Evolutionary conservation across 2,888 invertebrate species (phyloP).

Genomic region (Lacanobia oleracea): DNA sequence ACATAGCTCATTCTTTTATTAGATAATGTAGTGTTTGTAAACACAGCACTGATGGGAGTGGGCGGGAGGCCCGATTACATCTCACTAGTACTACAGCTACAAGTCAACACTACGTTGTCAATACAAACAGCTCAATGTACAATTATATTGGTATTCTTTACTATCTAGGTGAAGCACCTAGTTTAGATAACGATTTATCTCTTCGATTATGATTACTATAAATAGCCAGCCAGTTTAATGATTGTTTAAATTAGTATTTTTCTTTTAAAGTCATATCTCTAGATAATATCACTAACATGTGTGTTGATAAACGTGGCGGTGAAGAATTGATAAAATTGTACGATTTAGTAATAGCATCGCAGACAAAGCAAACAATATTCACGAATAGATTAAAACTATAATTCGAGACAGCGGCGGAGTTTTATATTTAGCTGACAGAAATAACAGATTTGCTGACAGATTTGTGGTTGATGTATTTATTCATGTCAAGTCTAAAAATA

Average conservation of each 20-base stretch:
- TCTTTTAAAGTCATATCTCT: slow-evolving; percentile 8
- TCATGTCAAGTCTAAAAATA: slow-evolving; percentile 51
- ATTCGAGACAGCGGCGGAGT: slow-evolving; percentile 15
- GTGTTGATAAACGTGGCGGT: slow-evolving; percentile 12
- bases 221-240: slow-evolving; percentile 20
- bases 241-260: slow-evolving; percentile 19
- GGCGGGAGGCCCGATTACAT: slow-evolving; percentile 56
- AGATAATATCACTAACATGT: slow-evolving; percentile 5
- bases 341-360: neutral
- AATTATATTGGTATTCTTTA: slow-evolving; percentile 9
- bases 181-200: slow-evolving; percentile 34
- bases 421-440: slow-evolving; percentile 53
- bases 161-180: slow-evolving; percentile 4
- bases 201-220: slow-evolving; percentile 26
- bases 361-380: slow-evolving; percentile 21
- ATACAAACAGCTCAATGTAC: slow-evolving; percentile 23
- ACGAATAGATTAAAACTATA: slow-evolving; percentile 25
- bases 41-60: slow-evolving; percentile 36
- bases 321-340: neutral
- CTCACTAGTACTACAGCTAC: slow-evolving; percentile 32
- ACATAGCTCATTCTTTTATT: slow-evolving; percentile 49
- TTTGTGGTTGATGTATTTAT: slow-evolving; percentile 49
- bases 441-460: slow-evolving; percentile 46
- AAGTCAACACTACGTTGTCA: slow-evolving; percentile 23
- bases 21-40: slow-evolving; percentile 51